A percentile compares a stretch with the other conserved stretches of the same genome.
These are phyloP conservation scores for Ischnura elegans DNA, from an alignment of 2,888 invertebrate genomes.

Conservation along the genomic window DNA sequence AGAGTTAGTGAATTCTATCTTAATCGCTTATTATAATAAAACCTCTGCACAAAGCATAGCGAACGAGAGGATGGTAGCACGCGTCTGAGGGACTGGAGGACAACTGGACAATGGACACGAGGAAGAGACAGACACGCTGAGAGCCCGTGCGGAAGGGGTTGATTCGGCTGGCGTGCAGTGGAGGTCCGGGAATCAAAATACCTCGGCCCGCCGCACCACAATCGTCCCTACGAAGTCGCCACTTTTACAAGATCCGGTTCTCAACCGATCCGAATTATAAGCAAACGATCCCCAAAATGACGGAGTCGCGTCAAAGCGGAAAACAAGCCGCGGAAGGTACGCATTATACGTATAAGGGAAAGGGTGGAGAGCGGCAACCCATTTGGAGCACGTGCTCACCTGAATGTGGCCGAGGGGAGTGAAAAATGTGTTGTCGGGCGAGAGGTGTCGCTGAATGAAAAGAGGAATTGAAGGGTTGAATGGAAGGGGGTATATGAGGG, in stretches of 20 bases:
- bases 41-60: too few species aligned
- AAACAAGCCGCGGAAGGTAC: background rate
- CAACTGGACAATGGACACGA: background rate
- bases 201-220: background rate
- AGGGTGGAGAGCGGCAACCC: background rate
- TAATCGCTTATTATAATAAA: too few species aligned
- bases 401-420: background rate
- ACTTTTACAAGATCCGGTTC: slow-evolving; percentile 33
- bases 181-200: background rate
- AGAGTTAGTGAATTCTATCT: too few species aligned
- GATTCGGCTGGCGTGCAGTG: background rate
- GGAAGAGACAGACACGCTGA: background rate
- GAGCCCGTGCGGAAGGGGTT: background rate
- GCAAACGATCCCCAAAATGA: background rate
- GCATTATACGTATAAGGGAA: background rate
- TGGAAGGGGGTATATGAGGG: background rate
- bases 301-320: background rate
- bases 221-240: background rate
- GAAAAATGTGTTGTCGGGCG: slow-evolving; percentile 25
- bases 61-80: background rate
- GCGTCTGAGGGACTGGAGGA: background rate
- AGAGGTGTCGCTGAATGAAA: background rate
- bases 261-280: background rate
- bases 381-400: background rate
- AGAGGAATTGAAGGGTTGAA: background rate